These are phyloP conservation scores for Hanleya hanleyi DNA, from an alignment of 2,888 invertebrate species.

Conservation along the genomic window DNA sequence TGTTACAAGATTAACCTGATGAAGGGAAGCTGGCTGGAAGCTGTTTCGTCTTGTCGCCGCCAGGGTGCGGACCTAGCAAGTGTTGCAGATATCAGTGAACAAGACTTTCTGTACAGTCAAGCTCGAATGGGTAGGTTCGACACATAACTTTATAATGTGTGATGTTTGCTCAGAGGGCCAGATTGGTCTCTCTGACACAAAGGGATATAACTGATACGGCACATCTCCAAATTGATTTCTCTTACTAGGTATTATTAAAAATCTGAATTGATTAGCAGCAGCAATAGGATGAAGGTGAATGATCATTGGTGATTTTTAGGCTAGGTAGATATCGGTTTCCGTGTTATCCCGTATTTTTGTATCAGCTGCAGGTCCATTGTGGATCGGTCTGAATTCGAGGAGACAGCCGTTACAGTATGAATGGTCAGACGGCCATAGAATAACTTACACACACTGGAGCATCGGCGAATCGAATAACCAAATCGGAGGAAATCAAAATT, in stretches of 20 bases:
- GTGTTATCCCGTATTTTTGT: too few relatives aligned
- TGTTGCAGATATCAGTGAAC: neutral
- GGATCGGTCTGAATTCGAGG: slow-evolving; percentile 53
- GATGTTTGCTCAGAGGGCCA: too few relatives aligned
- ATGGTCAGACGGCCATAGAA: slow-evolving; percentile 51
- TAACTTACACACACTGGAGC: slow-evolving; percentile 57
- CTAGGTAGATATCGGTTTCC: too few relatives aligned
- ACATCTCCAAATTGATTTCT: too few relatives aligned
- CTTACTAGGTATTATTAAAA: too few relatives aligned
- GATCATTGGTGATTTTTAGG: too few relatives aligned
- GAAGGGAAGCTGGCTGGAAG: neutral
- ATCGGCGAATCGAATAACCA: slow-evolving; percentile 50
- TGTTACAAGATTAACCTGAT: slow-evolving; percentile 5
- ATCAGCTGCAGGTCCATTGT: slow-evolving; percentile 12
- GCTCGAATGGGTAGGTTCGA: neutral
- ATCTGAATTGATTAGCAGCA: too few relatives aligned
- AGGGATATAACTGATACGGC: too few relatives aligned
- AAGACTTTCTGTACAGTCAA: slow-evolving; percentile 4
- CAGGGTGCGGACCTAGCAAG: neutral
- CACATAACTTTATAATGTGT: too few relatives aligned
- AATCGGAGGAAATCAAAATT: slow-evolving; percentile 31
- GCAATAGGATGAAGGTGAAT: too few relatives aligned
- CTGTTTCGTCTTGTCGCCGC: neutral
- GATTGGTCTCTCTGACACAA: too few relatives aligned
- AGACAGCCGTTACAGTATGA: slow-evolving; percentile 40